Conservation (phyloP, 2,888 invertebrate genomes). For the Scaptodrosophila latifasciaeformis region DNA sequence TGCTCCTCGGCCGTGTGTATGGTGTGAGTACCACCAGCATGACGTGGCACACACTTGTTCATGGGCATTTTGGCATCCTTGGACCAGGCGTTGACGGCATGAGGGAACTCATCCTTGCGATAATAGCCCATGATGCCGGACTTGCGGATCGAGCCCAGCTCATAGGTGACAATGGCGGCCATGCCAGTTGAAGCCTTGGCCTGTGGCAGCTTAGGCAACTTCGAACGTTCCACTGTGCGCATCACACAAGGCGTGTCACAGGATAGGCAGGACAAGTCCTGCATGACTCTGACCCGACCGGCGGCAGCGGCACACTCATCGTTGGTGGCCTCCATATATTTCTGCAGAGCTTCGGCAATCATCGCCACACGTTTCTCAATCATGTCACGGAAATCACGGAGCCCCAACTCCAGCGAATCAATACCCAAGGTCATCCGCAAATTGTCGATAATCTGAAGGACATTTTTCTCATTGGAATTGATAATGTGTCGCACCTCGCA, state of each 20-base stretch:
- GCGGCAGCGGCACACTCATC: constrained; percentile 83
- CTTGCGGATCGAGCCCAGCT: constrained; percentile 78
- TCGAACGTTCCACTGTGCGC: constrained; percentile 78
- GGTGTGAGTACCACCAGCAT: constrained; percentile 87
- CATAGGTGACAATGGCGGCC: constrained; percentile 84
- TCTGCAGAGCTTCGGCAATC: constrained; percentile 60
- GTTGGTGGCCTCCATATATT: constrained; percentile 65
- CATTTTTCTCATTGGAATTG: constrained; percentile 59
- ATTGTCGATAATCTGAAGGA: constrained; percentile 78
- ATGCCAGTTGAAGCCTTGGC: constrained; percentile 79
- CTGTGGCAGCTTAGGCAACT: constrained; percentile 76
- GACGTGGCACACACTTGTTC: constrained; percentile 76
- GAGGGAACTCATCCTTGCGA: constrained; percentile 67
- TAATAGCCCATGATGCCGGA: constrained; percentile 69
- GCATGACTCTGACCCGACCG: constrained; percentile 80
- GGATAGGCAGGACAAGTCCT: constrained; percentile 85
- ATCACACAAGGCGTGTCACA: constrained; percentile 86
- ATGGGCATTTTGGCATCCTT: constrained; percentile 35
- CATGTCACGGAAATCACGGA: constrained; percentile 81
- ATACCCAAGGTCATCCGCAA: constrained; percentile 81
- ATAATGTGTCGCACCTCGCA: constrained; percentile 58
- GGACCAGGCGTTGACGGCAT: constrained; percentile 57
- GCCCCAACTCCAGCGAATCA: constrained; percentile 78
- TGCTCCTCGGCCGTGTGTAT: constrained; percentile 83
- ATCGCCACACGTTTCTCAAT: constrained; percentile 76